Conservation (phyloP, 2,113 vertebrate genomes). For the Entelurus aequoreus region DNA sequence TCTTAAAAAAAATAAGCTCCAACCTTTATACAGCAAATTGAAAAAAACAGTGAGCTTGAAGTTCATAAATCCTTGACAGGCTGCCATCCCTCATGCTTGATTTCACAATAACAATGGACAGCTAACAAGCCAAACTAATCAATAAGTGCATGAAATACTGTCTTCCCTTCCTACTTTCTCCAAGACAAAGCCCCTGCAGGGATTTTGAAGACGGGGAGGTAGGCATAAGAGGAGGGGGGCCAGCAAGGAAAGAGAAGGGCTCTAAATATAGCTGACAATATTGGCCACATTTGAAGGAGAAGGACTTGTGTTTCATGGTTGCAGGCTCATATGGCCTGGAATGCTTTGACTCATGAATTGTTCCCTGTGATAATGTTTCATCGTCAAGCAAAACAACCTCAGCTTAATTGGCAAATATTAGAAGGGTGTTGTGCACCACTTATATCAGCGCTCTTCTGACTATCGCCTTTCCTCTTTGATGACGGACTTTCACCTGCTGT, state of each 20-base stretch:
- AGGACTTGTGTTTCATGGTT: constrained; percentile 81
- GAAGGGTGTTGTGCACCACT: constrained; percentile 60
- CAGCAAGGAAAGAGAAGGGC: constrained; percentile 45
- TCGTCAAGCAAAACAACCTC: constrained; percentile 88
- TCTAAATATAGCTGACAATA: constrained; percentile 96
- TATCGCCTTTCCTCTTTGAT: constrained; percentile 82
- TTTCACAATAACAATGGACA: constrained; percentile 65
- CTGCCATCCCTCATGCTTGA: constrained; percentile 41
- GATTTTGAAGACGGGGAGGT: constrained; percentile 65
- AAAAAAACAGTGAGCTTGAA: constrained; percentile 10
- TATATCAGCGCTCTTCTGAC: constrained; percentile 81
- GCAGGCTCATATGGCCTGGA: constrained; percentile 87
- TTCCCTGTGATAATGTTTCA: constrained; percentile 97
- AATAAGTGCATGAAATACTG: constrained; percentile 60
- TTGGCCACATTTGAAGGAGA: constrained; percentile 87
- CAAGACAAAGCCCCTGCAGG: constrained; percentile 60
- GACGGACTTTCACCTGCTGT: constrained; percentile 68
- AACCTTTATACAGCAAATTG: constrained; percentile 42
- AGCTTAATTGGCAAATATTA: constrained; percentile 84
- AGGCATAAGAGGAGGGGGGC: constrained; percentile 39
- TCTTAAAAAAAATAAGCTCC: constrained; percentile 37
- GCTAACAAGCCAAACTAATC: constrained; percentile 59
- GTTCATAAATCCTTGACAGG: constrained; percentile 45
- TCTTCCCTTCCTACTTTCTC: constrained; percentile 51
- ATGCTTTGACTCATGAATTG: constrained; percentile 99